Evolutionary conservation across 2,797 vertebrate genomes (phyloP).

Genomic region (Austrolebias charrua): DNA sequence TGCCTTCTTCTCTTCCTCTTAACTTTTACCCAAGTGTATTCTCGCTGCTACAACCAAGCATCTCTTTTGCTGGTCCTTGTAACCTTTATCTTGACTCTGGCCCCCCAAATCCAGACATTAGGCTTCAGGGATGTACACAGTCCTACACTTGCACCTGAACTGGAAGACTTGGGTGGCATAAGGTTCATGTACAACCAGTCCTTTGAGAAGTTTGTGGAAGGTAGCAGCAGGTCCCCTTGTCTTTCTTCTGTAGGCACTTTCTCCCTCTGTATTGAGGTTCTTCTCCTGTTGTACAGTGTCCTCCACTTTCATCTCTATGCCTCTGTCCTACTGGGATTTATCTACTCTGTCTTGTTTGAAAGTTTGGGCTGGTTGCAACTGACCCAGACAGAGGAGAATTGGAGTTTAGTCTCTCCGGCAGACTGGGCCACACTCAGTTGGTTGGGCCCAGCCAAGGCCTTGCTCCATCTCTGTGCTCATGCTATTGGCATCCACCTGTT

Average conservation of each 20-base stretch:
- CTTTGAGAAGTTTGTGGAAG: conserved; percentile 38
- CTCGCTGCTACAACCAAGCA: conserved; percentile 84
- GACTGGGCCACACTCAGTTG: conserved; percentile 79
- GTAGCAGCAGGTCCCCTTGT: conserved; percentile 71
- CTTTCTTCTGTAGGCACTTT: conserved; percentile 95
- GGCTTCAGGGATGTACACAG: conserved; percentile 66
- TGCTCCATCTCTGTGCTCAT: conserved; percentile 93
- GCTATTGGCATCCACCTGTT: conserved; percentile 94
- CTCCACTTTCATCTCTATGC: conserved; percentile 93
- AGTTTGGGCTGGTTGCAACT: conserved; percentile 86
- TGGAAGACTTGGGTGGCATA: conserved; percentile 60
- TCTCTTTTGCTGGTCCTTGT: conserved; percentile 87
- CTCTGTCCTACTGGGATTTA: conserved; percentile 88
- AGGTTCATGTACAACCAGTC: conserved; percentile 72
- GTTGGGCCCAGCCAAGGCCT: conserved; percentile 85
- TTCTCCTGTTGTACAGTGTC: conserved; percentile 93
- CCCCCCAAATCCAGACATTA: conserved; percentile 86
- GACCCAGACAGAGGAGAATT: conserved; percentile 39
- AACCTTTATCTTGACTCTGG: conserved; percentile 88
- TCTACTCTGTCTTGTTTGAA: conserved; percentile 93
- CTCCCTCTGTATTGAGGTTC: conserved; percentile 93
- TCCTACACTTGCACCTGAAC: conserved; percentile 58
- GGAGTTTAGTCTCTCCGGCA: conserved; percentile 50
- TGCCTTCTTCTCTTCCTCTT: conserved; percentile 88
- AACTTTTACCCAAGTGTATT: conserved; percentile 90